Conservation (phyloP, 1,140 invertebrate genomes). For the Ostrea denselamellosa region DNA sequence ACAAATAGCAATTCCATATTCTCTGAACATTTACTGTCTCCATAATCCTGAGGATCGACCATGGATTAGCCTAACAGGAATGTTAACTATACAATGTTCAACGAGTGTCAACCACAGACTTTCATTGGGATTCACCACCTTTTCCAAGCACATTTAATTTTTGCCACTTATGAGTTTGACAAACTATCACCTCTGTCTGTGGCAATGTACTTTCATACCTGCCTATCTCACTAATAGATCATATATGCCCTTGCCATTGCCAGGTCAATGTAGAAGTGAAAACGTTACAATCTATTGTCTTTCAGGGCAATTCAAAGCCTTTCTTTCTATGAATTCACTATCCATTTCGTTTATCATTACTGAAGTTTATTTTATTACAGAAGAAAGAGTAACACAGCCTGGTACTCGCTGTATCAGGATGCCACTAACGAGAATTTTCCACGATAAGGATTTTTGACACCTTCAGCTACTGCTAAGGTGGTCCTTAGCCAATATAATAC, state of each 20-base stretch:
- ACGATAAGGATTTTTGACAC: not conserved
- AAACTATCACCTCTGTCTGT: not conserved
- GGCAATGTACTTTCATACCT: not conserved
- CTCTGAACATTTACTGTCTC: not conserved
- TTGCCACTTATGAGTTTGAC: not conserved
- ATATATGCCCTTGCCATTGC: not conserved
- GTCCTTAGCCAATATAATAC: not conserved
- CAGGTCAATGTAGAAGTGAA: not conserved
- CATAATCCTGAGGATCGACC: not conserved
- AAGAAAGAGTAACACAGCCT: not conserved
- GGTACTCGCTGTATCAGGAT: not conserved
- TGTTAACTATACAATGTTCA: not conserved
- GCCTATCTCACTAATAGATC: conserved; percentile 8
- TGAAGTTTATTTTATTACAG: not conserved
- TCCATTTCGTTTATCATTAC: not conserved
- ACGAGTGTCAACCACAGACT: not conserved
- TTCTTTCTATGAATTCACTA: not conserved
- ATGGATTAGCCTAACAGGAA: not conserved
- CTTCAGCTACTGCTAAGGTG: not conserved
- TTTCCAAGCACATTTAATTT: not conserved
- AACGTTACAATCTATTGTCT: not conserved
- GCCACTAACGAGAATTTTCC: conserved; percentile 24
- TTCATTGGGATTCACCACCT: not conserved
- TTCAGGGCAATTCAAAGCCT: not conserved
- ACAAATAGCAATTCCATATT: conserved; percentile 21